Evolutionary conservation across 2,797 vertebrate genomes (phyloP), one percentile per base, ranked within the genome.

Genomic region (Micromesistius poutassou): DNA sequence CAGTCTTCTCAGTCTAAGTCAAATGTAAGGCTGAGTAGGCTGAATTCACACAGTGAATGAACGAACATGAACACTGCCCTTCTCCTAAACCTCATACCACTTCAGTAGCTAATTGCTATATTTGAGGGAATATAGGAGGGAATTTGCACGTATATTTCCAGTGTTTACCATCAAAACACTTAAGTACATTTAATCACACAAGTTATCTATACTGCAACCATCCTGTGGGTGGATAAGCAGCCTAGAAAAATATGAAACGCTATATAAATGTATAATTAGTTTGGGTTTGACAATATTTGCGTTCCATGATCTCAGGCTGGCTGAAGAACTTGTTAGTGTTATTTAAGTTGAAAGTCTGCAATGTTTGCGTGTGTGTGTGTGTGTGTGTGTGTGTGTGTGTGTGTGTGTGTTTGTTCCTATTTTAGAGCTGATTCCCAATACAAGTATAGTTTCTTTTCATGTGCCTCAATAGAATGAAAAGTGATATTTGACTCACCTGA

Each of bases 231-330:
- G 28, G 62, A 68, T 68, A 10, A 68, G 10, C n/a, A 28, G n/a
- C n/a, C 62, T 3, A 68, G 62, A 25, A 68, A 66, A 68, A 68
- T 10, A 68, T n/a, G 55, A 62, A 28, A 62, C 22, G 8, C 55
- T 6, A 31, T 71, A 13, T 71, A 31, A 30, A 31, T 71, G 10
- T 71, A 16, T 31, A 30, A 30, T 30, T 70, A 9, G 66, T 70
- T 30, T 66, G 62, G 66, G 66, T 70, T 70, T 13, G n/a, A 25
- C 68, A 71, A 71, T 71, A 71, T 71, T 71, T 71, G 70, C 30
- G 31, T 19, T 71, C 13, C 70, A 33, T 33, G 16, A 30, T 31
- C 70, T 71, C 30, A 71, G 16, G 30, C 70, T 33, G 5, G 30
- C 13, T 71, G 30, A 8, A 16, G 70, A 31, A 33, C 25, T 33